Conservation (phyloP, 2,888 invertebrate species). For the Empis stercorea region DNA sequence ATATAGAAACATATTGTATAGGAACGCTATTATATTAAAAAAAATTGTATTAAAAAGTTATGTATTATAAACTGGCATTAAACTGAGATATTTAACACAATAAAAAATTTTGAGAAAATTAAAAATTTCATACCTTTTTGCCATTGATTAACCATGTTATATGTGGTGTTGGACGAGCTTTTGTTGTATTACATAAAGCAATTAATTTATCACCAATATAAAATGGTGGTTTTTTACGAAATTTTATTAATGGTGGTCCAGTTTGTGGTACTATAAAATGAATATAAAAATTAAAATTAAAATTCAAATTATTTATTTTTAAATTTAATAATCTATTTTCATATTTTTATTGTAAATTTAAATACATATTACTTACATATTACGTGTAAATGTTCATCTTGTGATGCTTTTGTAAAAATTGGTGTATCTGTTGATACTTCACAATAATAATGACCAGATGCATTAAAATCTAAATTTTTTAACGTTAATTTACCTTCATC, state of each 20-base stretch:
- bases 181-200: constrained; percentile 56
- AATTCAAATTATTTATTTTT: not conserved
- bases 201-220: constrained; percentile 51
- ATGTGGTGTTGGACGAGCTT: constrained; percentile 53
- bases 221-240: constrained; percentile 42
- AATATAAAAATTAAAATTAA: not conserved
- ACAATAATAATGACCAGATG: constrained; percentile 67
- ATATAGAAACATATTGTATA: too few species aligned
- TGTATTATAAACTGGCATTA: too few species aligned
- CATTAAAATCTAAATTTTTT: constrained; percentile 60
- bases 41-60: too few species aligned
- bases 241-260: constrained; percentile 49
- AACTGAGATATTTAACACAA: too few species aligned
- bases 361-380: constrained; percentile 53
- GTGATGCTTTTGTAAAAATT: constrained; percentile 68
- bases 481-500: constrained; percentile 39
- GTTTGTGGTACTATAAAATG: constrained; percentile 44
- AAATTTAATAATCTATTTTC: too few species aligned
- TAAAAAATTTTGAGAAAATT: not conserved
- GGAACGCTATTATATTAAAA: too few species aligned
- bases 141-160: constrained; percentile 62
- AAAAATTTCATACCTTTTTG: constrained; percentile 42
- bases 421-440: constrained; percentile 72
- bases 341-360: not conserved
- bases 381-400: constrained; percentile 61